These are phyloP conservation scores for Ptychochromis oligacanthus DNA, from an alignment of 2,113 vertebrate genomes.

Conservation along the genomic window DNA sequence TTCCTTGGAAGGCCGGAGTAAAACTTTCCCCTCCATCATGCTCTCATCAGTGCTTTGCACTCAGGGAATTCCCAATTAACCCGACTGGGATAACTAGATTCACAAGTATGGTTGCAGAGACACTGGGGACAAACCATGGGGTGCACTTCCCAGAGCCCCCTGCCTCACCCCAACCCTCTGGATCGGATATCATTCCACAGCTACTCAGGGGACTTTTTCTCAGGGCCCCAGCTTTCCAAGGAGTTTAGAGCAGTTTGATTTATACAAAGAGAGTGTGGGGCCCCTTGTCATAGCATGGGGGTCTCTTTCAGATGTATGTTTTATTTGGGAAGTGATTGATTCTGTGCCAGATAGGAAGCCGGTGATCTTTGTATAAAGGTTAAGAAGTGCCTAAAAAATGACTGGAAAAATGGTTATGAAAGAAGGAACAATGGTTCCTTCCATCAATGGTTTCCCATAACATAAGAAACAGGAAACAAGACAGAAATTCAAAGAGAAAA, in stretches of 20 bases:
- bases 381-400: constrained; percentile 30
- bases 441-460: constrained; percentile 19
- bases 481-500: not conserved
- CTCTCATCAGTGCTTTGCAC: constrained; percentile 62
- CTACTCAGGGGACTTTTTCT: constrained; percentile 61
- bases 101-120: constrained; percentile 47
- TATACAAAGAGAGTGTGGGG: constrained; percentile 69
- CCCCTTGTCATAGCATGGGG: constrained; percentile 55
- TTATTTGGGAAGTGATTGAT: constrained; percentile 69
- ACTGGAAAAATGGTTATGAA: not conserved
- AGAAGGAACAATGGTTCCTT: not conserved
- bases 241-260: constrained; percentile 69
- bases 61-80: constrained; percentile 78
- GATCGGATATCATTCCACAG: constrained; percentile 70
- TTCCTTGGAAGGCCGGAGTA: constrained; percentile 70
- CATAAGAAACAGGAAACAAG: constrained; percentile 51
- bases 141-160: constrained; percentile 65
- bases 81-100: constrained; percentile 49
- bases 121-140: constrained; percentile 42
- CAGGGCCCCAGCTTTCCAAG: constrained; percentile 60
- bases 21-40: constrained; percentile 69
- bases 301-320: constrained; percentile 68
- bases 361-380: constrained; percentile 30
- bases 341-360: constrained; percentile 44
- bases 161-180: constrained; percentile 61